Evolutionary conservation across 2,888 invertebrate genomes (phyloP).

Genomic region (Pseudanteris insignis): DNA sequence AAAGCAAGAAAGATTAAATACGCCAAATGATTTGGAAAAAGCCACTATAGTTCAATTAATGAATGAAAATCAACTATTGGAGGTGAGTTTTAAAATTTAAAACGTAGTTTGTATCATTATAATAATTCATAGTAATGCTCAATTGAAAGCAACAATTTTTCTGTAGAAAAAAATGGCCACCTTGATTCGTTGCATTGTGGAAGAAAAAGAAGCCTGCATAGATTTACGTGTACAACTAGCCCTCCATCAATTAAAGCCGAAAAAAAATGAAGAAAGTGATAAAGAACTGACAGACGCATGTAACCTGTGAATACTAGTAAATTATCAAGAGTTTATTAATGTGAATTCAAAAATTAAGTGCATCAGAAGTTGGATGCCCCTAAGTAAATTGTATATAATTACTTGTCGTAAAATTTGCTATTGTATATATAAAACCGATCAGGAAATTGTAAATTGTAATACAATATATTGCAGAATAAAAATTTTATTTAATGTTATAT

Average conservation of each 20-base stretch:
- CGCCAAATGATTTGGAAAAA: conserved; percentile 68
- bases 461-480: conserved; percentile 38
- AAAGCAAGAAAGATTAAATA: conserved; percentile 54
- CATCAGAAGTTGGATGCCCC: conserved; percentile 18
- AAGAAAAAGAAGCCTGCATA: conserved; percentile 77
- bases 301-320: conserved; percentile 16
- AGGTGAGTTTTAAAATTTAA: no score
- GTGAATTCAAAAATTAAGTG: conserved; percentile 15
- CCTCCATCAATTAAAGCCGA: conserved; percentile 67
- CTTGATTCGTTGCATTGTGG: conserved; percentile 76
- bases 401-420: conserved; percentile 20
- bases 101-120: no score
- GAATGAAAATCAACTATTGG: conserved; percentile 75
- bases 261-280: conserved; percentile 26
- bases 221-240: conserved; percentile 77
- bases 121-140: no score
- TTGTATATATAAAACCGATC: conserved; percentile 37
- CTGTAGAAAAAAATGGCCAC: conserved; percentile 72
- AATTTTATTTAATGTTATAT: conserved; percentile 38
- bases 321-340: conserved; percentile 9
- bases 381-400: conserved; percentile 28
- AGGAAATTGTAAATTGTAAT: conserved; percentile 37
- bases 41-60: conserved; percentile 68
- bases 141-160: no score
- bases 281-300: conserved; percentile 22